Evolutionary conservation across 2,797 vertebrate species (phyloP), one percentile per base, ranked within the genome.

Genomic region (Atherinosoma microstoma): DNA sequence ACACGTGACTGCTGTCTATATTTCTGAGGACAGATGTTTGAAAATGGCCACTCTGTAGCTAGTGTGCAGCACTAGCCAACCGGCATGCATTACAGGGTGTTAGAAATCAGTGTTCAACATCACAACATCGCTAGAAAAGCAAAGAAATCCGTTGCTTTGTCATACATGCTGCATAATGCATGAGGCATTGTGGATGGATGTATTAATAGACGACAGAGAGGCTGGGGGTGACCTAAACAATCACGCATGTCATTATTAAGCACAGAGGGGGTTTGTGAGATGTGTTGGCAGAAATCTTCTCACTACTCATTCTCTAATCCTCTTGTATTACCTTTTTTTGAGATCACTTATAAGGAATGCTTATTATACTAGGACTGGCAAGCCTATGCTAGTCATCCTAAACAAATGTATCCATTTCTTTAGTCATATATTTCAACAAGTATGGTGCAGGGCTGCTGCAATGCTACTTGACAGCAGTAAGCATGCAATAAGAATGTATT

Each of bases 1-100:
- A 88, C 93, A 94, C 84, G 90, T 93, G 90, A 94, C 86, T 79
- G 22, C 76, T 76, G 84, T 84, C 85, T 84, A 79, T 87, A 88
- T 84, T 79, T 84, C 78, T 67, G 70, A 80, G 82, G 91, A 80
- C 81, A 90, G 91, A 87, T 90, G 91, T 89, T 93, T 92, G 89
- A 92, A 93, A 89, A 93, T 86, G 91, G 88, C 91, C 84, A 80
- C 86, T 88, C 68, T 58, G 75, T 45, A 88, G 89, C 85, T 45
- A 42, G 76, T 75, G 82, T 86, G 78, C 75, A 83, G 84, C 66
- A 40, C 54, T 20, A 66, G 78, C 78, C 81, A 65, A 62, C 83
- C 63, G 75, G 87, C 84, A 81, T 83, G 67, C 67, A 65, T 80
- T 81, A 81, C 79, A 82, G 49, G 53, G 59, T 75, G 80, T 73